phyloP scores from a whole-genome alignment of 2,113 vertebrate genomes.

The Perca schrenkii region DNA sequence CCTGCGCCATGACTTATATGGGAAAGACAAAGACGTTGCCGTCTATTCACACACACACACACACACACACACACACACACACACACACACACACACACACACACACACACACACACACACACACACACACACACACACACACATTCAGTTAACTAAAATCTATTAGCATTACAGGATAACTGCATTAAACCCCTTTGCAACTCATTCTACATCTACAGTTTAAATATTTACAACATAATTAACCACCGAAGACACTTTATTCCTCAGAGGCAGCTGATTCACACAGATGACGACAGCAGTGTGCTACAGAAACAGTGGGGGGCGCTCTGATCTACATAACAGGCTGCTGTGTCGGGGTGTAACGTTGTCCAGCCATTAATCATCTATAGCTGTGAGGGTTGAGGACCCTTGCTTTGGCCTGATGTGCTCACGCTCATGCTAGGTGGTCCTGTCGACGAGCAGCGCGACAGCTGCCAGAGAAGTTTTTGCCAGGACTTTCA shows the following conservation, averaged over 20 bases:
- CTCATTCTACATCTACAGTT: neutral
- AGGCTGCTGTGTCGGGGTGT: constrained; percentile 38
- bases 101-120: constrained; percentile 5
- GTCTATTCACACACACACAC: constrained; percentile 29
- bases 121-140: constrained; percentile 26
- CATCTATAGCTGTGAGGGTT: constrained; percentile 63
- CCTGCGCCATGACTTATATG: constrained; percentile 50
- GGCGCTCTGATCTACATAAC: constrained; percentile 63
- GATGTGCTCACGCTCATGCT: constrained; percentile 64
- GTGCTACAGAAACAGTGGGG: constrained; percentile 46
- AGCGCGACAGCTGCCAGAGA: constrained; percentile 41
- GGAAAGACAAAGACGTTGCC: constrained; percentile 66
- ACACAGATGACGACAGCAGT: constrained; percentile 37
- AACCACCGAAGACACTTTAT: constrained; percentile 16
- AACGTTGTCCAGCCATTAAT: constrained; percentile 78
- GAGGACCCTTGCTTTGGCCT: constrained; percentile 56
- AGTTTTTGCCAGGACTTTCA: constrained; percentile 66
- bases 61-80: constrained; percentile 14
- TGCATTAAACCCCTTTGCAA: neutral
- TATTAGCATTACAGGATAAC: neutral
- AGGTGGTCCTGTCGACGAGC: constrained; percentile 79
- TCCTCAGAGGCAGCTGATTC: constrained; percentile 29
- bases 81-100: constrained; percentile 30
- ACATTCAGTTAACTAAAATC: neutral
- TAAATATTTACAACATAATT: constrained; percentile 23